These are phyloP conservation scores for Anguilla rostrata DNA, from an alignment of 2,113 vertebrate species.

Conservation along the genomic window DNA sequence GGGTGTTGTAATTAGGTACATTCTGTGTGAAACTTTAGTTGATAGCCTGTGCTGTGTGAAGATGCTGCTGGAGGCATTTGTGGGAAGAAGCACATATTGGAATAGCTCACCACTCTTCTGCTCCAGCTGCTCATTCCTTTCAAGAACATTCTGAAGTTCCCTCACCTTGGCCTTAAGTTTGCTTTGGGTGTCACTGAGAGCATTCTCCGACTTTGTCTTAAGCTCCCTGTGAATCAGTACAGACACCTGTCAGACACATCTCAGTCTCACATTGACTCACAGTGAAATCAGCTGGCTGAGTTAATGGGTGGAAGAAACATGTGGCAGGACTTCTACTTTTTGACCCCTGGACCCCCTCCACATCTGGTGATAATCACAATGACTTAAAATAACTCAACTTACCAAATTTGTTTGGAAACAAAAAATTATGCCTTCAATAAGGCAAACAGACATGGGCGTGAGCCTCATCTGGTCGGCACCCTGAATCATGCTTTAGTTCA, in stretches of 20 bases:
- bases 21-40: too few species aligned
- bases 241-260: not conserved
- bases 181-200: conserved; percentile 67
- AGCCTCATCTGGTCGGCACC: too few species aligned
- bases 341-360: too few species aligned
- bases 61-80: not conserved
- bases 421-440: too few species aligned
- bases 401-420: too few species aligned
- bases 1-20: too few species aligned
- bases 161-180: conserved; percentile 70
- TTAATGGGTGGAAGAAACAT: too few species aligned
- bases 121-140: conserved; percentile 71
- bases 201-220: conserved; percentile 70
- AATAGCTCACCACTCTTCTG: conserved; percentile 67
- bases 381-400: not conserved
- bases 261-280: not conserved
- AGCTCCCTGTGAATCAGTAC: conserved; percentile 55
- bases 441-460: too few species aligned
- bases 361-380: too few species aligned
- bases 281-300: not conserved
- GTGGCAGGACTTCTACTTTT: too few species aligned
- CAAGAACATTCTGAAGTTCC: conserved; percentile 71
- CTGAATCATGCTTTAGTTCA: not conserved
- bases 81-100: not conserved
- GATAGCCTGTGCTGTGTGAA: too few species aligned